Evolutionary conservation across 2,888 invertebrate species (phyloP).

Genomic region (Brassicogethes aeneus): DNA sequence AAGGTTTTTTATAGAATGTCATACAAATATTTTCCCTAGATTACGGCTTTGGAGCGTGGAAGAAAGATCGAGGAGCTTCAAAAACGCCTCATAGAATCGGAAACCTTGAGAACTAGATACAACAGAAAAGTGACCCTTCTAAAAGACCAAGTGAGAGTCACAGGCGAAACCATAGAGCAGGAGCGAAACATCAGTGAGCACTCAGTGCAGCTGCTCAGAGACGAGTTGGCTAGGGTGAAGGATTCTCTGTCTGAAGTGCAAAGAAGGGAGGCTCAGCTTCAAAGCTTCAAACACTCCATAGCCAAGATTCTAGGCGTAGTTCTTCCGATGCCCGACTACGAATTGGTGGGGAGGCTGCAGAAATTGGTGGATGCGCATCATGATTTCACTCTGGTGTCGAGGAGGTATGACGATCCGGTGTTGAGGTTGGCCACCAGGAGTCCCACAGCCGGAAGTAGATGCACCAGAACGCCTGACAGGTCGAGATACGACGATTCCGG

Average conservation of each 20-base stretch:
- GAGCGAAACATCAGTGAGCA: constrained; percentile 63
- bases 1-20: neutral
- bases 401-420: constrained; percentile 58
- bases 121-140: constrained; percentile 61
- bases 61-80: constrained; percentile 78
- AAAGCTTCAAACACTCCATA: constrained; percentile 58
- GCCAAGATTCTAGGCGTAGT: constrained; percentile 48
- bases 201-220: constrained; percentile 60
- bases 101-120: constrained; percentile 65
- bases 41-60: constrained; percentile 72
- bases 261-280: constrained; percentile 67
- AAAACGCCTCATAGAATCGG: constrained; percentile 71
- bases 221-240: constrained; percentile 67
- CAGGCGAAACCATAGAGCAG: constrained; percentile 59
- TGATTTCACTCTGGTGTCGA: constrained; percentile 75
- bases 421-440: constrained; percentile 44
- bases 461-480: constrained; percentile 42
- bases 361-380: constrained; percentile 80
- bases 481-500: constrained; percentile 66
- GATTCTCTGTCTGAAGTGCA: constrained; percentile 65
- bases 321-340: constrained; percentile 49
- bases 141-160: constrained; percentile 62
- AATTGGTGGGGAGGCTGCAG: constrained; percentile 58
- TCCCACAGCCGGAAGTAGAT: constrained; percentile 46
- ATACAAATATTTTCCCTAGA: too few species aligned